Evolutionary conservation across 2,888 invertebrate genomes (phyloP).

Genomic region (Xiphydria camelus): DNA sequence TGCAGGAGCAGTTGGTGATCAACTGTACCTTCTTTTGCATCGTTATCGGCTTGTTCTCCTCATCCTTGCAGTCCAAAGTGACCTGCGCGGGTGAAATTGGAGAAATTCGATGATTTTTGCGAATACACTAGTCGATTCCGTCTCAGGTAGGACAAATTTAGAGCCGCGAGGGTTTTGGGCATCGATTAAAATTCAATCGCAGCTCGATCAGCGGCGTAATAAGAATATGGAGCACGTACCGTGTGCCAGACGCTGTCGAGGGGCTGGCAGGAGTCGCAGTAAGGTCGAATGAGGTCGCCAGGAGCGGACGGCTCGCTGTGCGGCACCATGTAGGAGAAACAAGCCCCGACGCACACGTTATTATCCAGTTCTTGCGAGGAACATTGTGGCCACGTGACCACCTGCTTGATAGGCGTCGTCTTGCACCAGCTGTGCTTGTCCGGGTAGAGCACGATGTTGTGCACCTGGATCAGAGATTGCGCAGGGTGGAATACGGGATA

Average conservation of each 20-base stretch:
- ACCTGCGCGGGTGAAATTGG: conserved; percentile 55
- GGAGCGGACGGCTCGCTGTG: conserved; percentile 70
- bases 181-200: too few relatives aligned
- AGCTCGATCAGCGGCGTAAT: too few relatives aligned
- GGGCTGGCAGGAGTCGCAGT: conserved; percentile 73
- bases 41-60: conserved; percentile 59
- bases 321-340: conserved; percentile 73
- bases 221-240: conserved; percentile 61
- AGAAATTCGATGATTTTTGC: too few relatives aligned
- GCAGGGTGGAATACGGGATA: too few relatives aligned
- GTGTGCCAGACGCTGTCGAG: conserved; percentile 68
- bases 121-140: too few relatives aligned
- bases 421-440: conserved; percentile 74
- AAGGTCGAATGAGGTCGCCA: conserved; percentile 66
- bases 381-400: conserved; percentile 69
- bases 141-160: too few relatives aligned
- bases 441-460: conserved; percentile 71
- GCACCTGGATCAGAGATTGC: conserved; percentile 67
- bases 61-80: conserved; percentile 63
- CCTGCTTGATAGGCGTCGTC: conserved; percentile 69
- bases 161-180: too few relatives aligned
- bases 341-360: conserved; percentile 73
- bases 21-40: conserved; percentile 67
- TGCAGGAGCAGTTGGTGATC: conserved; percentile 69
- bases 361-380: conserved; percentile 69